phyloP scores from a whole-genome alignment of 2,113 vertebrate genomes.

The Prietella phreatophila region DNA sequence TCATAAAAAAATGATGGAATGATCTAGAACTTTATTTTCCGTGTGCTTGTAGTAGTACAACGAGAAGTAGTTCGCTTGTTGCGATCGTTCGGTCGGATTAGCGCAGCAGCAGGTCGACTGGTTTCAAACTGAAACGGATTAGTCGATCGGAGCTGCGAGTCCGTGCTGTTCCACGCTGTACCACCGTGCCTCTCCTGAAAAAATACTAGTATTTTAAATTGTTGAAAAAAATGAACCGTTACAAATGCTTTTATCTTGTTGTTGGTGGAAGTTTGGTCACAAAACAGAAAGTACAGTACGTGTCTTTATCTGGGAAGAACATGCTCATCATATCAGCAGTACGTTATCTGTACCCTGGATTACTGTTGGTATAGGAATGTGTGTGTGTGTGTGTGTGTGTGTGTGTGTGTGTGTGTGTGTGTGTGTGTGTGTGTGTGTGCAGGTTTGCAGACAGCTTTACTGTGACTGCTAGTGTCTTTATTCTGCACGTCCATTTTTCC shows the following conservation, averaged over 20 bases:
- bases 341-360: not conserved
- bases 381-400: not conserved
- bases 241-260: too few species aligned
- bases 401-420: slow-evolving; percentile 2
- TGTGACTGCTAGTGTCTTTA: not conserved
- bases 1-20: not conserved
- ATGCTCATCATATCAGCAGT: not conserved
- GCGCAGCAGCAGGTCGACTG: not conserved
- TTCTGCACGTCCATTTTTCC: not conserved
- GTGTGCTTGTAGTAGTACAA: not conserved
- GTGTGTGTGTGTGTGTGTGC: not conserved
- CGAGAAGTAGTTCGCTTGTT: not conserved
- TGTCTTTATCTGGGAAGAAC: not conserved
- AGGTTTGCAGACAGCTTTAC: not conserved
- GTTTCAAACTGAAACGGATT: too few species aligned
- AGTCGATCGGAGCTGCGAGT: not conserved
- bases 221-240: too few species aligned
- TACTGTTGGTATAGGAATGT: not conserved
- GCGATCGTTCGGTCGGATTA: not conserved
- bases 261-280: not conserved
- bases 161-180: not conserved
- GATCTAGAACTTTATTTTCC: not conserved
- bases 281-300: not conserved
- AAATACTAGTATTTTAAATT: not conserved
- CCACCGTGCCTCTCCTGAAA: not conserved